A percentile compares a stretch with the other conserved stretches of the same genome.
Conservation (phyloP, 2,797 vertebrate genomes). For the Hephaestus fuliginosus region DNA sequence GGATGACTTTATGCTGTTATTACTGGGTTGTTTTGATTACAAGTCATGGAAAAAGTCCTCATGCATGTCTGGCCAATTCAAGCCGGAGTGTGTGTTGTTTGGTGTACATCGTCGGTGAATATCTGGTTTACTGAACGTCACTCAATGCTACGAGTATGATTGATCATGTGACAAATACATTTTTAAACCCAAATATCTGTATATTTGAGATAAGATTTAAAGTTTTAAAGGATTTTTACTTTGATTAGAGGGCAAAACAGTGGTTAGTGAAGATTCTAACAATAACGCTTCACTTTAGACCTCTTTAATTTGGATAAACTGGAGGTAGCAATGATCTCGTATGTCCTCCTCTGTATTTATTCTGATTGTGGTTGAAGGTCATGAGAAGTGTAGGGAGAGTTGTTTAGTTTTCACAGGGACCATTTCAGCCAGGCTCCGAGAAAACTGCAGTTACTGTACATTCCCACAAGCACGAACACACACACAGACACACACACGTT, state of each 20-base stretch:
- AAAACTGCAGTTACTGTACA: constrained; percentile 14
- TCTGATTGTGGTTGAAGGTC: constrained; percentile 71
- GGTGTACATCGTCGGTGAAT: background rate
- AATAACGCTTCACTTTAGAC: constrained; percentile 64
- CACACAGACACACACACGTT: background rate
- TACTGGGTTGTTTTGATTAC: constrained; percentile 69
- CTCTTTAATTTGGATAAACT: constrained; percentile 76
- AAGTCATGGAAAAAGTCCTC: constrained; percentile 43
- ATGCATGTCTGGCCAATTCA: constrained; percentile 36
- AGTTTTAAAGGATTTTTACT: constrained; percentile 36
- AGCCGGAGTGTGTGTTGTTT: constrained; percentile 34
- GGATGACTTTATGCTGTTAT: constrained; percentile 56
- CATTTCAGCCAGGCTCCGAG: constrained; percentile 10
- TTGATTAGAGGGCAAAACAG: constrained; percentile 71
- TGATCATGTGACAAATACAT: constrained; percentile 5
- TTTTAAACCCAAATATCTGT: constrained; percentile 26
- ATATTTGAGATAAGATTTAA: constrained; percentile 27
- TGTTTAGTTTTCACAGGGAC: constrained; percentile 50
- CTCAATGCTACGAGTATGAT: background rate
- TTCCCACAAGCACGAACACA: background rate
- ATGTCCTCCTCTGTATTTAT: constrained; percentile 70
- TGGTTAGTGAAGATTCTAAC: constrained; percentile 69
- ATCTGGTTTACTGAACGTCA: constrained; percentile 12
- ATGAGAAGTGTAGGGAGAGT: constrained; percentile 58
- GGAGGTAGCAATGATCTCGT: constrained; percentile 68